Base-by-base conservation (phyloP, 2,113 vertebrate genomes). In the Phrynosoma platyrhinos region DNA sequence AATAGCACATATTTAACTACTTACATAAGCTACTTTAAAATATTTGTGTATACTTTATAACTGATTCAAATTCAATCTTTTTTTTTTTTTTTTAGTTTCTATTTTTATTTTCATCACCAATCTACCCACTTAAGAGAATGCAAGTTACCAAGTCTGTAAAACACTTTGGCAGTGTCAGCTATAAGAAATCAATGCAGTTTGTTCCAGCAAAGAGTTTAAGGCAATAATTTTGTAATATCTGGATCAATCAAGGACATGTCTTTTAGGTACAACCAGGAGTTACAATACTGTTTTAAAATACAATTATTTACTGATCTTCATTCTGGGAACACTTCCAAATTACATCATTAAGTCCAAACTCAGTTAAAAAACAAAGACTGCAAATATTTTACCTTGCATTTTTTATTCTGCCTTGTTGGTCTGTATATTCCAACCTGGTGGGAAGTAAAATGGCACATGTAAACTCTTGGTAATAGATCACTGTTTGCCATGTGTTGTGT, bases 401-500 rank as follows among this genome's bases (percentile, higher is more conserved):
- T 97, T 99, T 99, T 90, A 99, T 98, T 95, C 98, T 97, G 91
- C 99, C 98, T 91, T 98, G 98, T 85, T 98, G 98, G 91, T 99
- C 99, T 92, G 97, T 93, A 81, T 97, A 98, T 86, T 97, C 97
- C 95, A 98, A 91, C 94, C 98, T 98, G 94, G 94, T 90, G 82
- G 78, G 62, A 91, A 94, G 91, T 20, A 78, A 79, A 90, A 32
- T 47, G 64, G 64, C 23, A 86, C 20, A 71, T 83, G 47, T 90
- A 36, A 86, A 40, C 9, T 7, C 13, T n/a, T 62, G 23, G n/a
- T 23, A 83, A 40, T 42, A 79, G 21, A 30, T 23, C 14, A 58
- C 18, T 76, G 12, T 52, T 82, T 75, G 62, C 18, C 30, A 76
- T 66, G 79, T n/a, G 58, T 12, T 62, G 18, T 62, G 18, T 16